Conservation (phyloP, 2,797 vertebrate species). For the Podargus strigoides region DNA sequence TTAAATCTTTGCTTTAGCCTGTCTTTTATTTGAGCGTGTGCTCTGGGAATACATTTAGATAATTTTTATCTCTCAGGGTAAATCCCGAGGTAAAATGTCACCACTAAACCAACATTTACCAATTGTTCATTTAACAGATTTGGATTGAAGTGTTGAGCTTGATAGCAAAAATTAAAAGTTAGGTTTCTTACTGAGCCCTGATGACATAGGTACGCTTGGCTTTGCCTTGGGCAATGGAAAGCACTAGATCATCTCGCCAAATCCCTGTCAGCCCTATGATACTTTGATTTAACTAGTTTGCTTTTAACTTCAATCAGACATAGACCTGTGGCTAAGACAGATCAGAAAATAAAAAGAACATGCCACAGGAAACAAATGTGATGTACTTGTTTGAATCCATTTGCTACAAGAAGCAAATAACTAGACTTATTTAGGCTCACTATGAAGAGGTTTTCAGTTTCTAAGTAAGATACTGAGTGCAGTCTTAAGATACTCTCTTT, state of each 20-base stretch:
- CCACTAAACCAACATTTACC: background rate
- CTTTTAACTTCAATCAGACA: constrained; percentile 13
- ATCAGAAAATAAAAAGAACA: background rate
- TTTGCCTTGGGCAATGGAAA: background rate
- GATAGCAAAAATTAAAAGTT: background rate
- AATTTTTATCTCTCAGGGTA: constrained; percentile 46
- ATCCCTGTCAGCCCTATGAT: background rate
- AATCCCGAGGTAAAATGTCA: background rate
- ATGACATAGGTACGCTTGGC: background rate
- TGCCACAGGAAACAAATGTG: background rate
- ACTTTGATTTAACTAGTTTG: constrained; percentile 7
- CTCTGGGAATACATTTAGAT: constrained; percentile 18
- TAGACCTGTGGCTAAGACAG: background rate
- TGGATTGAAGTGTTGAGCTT: background rate
- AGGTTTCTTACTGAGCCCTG: background rate
- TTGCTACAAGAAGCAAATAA: background rate
- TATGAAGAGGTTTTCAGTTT: background rate
- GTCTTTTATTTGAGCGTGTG: background rate
- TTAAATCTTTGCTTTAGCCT: constrained; percentile 24
- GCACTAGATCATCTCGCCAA: constrained; percentile 17
- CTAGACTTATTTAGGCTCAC: background rate
- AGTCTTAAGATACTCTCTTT: constrained; percentile 14
- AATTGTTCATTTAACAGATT: background rate
- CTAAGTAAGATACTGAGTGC: background rate
- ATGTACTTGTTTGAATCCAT: background rate